Evolutionary conservation across 2,888 invertebrate species (phyloP), one percentile per base, ranked within the genome.

Genomic region (Drosophila multiciliata): DNA sequence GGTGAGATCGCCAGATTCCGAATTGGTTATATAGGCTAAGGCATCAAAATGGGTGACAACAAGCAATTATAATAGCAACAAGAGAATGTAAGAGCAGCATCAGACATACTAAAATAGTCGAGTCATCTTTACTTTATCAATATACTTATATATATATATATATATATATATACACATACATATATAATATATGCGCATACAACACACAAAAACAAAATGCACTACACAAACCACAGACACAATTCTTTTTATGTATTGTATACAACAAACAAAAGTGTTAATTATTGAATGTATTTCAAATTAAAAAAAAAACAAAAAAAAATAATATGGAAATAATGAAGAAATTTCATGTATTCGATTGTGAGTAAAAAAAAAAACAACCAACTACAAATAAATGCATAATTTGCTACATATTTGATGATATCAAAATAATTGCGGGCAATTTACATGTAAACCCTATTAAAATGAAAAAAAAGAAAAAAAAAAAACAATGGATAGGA

Each of bases 361-460:
- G 76, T 72, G 72, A 55, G 63, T 59, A 60, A 53, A 63, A 32
- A 60, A 52, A 58, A 55, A 63, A 32, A 60, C 54, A 52, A 58
- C 48, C 26, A 52, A 54, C 35, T 63, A 62, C 26, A 60, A 81
- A 85, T 81, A 81, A 81, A 82, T 72, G 68, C 83, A 82, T 52
- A 62, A 67, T 62, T 80, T 80, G 80, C 80, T 67, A 86, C 54
- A 83, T 81, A 81, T 83, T 83, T 83, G 77, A 73, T 69, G 77
- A 80, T 83, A 83, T 83, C 45, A 23, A 73, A 65, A 57, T 45
- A 33, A 40, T 40, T 52, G 53, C 33, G 23, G 45, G 50, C 32
- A 11, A 11, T 45, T 45, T 45, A 23, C 20, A 45, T 45, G 45
- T 45, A 7, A 45, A 20, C 45, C 42, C 42, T 20, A 12, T 12